Conservation (phyloP, 2,888 invertebrate genomes). For the Cremastinae sp. region DNA sequence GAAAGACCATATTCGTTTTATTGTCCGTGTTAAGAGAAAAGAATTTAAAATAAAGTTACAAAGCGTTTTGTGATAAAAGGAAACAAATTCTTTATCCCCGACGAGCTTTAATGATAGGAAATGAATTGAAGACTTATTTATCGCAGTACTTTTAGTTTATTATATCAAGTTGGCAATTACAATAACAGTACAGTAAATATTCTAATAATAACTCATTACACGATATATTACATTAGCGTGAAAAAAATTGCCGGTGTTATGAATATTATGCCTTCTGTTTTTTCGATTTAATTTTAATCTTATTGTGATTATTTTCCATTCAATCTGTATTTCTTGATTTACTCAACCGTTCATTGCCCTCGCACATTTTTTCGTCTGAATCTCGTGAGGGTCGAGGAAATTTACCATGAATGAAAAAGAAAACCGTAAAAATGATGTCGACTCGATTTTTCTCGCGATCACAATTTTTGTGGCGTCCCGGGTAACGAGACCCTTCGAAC, state of each 20-base stretch:
- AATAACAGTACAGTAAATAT: slow-evolving; percentile 69
- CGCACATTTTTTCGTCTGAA: not conserved
- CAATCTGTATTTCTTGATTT: not conserved
- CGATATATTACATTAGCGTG: slow-evolving; percentile 66
- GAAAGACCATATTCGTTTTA: slow-evolving; percentile 13
- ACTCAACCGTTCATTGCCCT: slow-evolving; percentile 1
- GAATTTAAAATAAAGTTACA: slow-evolving; percentile 37
- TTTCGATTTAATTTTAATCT: slow-evolving; percentile 14
- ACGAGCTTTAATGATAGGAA: not conserved
- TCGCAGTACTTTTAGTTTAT: slow-evolving; percentile 70
- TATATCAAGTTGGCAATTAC: slow-evolving; percentile 74
- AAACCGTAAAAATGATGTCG: not conserved
- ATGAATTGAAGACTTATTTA: slow-evolving; percentile 34
- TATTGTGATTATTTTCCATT: slow-evolving; percentile 36
- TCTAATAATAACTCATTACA: slow-evolving; percentile 57
- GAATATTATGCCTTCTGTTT: slow-evolving; percentile 50
- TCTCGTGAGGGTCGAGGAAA: too few relatives aligned
- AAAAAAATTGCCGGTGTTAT: slow-evolving; percentile 62
- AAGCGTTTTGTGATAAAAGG: slow-evolving; percentile 56
- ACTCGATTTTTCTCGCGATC: slow-evolving; percentile 11
- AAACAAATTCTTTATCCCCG: not conserved
- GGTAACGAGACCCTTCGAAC: slow-evolving; percentile 18
- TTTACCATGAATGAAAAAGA: too few relatives aligned
- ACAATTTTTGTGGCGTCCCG: slow-evolving; percentile 1
- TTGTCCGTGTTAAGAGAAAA: slow-evolving; percentile 36